Percentiles rank a stretch among this genome's conserved stretches.
Evolutionary conservation across 2,888 invertebrate species (phyloP).

Genomic region (Bursaphelenchus okinawaensis): DNA sequence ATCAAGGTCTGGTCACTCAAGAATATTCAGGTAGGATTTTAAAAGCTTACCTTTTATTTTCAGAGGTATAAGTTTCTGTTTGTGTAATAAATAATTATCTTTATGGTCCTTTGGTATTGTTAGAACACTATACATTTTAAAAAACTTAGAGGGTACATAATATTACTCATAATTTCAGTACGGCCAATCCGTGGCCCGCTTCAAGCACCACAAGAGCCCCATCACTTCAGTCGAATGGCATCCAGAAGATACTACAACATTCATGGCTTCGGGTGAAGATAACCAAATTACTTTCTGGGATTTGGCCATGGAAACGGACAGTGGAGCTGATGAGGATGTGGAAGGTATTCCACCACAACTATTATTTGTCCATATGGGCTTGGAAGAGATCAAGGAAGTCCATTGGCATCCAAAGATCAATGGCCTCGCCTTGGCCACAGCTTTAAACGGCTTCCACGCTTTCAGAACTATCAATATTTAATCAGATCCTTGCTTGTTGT

Average conservation of each 20-base stretch:
- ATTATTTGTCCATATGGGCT: constrained; percentile 94
- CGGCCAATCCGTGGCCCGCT: constrained; percentile 75
- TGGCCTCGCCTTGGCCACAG: constrained; percentile 85
- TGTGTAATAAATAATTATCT: not conserved
- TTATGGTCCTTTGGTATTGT: constrained; percentile 22
- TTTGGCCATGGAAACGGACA: constrained; percentile 80
- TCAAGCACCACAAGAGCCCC: constrained; percentile 88
- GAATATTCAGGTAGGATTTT: constrained; percentile 71
- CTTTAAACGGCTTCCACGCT: constrained; percentile 88
- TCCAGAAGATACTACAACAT: constrained; percentile 81
- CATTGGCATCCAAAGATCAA: constrained; percentile 97
- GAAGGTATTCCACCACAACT: constrained; percentile 85
- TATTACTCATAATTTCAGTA: constrained; percentile 58
- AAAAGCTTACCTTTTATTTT: too few species aligned
- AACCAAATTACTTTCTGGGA: constrained; percentile 96
- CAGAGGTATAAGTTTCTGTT: not conserved
- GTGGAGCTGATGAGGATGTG: constrained; percentile 88
- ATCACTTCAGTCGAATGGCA: constrained; percentile 96
- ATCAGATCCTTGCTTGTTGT: constrained; percentile 7
- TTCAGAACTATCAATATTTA: constrained; percentile 93
- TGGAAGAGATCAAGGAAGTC: constrained; percentile 91
- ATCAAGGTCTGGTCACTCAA: constrained; percentile 92
- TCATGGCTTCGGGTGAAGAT: constrained; percentile 87
- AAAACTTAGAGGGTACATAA: too few species aligned
- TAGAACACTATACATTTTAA: not conserved